Base-by-base conservation (phyloP, 2,888 invertebrate genomes). In the Monoplex corrugatus region DNA sequence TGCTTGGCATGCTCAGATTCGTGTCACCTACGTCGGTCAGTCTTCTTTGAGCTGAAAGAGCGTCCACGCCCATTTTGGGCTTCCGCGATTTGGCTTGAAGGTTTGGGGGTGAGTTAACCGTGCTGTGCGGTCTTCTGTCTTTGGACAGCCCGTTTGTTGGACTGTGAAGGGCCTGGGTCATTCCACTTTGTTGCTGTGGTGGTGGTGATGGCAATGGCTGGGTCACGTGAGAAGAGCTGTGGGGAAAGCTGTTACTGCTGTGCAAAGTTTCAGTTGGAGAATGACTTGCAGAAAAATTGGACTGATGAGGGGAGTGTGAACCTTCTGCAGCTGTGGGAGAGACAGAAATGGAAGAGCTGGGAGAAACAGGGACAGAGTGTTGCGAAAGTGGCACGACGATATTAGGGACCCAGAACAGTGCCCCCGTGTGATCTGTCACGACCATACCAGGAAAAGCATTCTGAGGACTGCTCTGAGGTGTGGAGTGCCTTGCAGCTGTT, bases 31-130 rank as follows among this genome's bases (percentile, higher is more conserved):
- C 78, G 23, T 57, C 84, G 13, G 57, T 32, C 16, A 6, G 44
- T 38, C 28, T 84, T 23, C 16, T 68, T n/a, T 13, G 35, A 13
- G 50, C 44, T 5, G 83, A 83, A 35, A 84, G 45, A 83, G 45
- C n/a, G 45, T 83, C 83, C 3, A 83, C 84, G 0, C 84, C 84
- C 84, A 84, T 84, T 57, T 38, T 84, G 38, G 84, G 84, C 13
- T 23, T 57, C 38, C 28, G 35, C 38, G 84, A n/a, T 38, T 32
- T 80, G 13, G 78, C 8, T 40, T 78, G 78, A 40, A n/a, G n/a
- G n/a, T n/a, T n/a, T n/a, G n/a, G n/a, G n/a, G 57, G 57, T 57
- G 57, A 57, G 57, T 0, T 57, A 13, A 57, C 57, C 23, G 57
- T 57, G 16, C 57, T 57, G 57, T 57, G 57, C 57, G 13, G 57